Evolutionary conservation across 2,113 vertebrate species (phyloP), one percentile per base, ranked within the genome.

Genomic region (Apaloderma vittatum): DNA sequence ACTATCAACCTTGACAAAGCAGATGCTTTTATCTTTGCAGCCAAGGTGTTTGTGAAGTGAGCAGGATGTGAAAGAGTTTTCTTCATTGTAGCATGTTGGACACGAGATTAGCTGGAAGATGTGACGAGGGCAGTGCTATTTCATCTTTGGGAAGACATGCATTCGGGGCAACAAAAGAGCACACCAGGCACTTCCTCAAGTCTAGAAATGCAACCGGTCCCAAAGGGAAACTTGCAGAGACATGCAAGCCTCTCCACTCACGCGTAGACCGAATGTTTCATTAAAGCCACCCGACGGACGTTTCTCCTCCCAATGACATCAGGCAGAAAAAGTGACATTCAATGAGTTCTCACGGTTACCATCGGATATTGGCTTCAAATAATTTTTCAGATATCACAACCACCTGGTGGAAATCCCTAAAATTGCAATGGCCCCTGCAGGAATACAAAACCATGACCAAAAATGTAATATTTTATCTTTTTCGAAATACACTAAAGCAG

Each of bases 401-500:
- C 17, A 43, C 19, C 51, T 61, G 3, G 4, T 55, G 55, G 58
- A 75, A 86, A 78, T 57, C 10, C 43, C 65, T 59, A 57, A 74
- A 88, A 85, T 8, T 77, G 24, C 15, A 81, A 48, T 74, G 95
- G 61, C 45, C 86, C 58, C 90, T 91, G 21, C 65, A 94, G 90
- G 74, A 91, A 79, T 40, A 71, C 65, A 85, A 95, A 95, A 30
- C 2, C 11, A 85, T 45, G 88, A 96, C 72, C 51, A 75, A 96
- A 97, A 92, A 52, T 54, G 46, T 76, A 61, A 18, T 70, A 65
- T 58, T 95, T 92, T 74, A 89, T 77, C 68, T 77, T 95, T 94
- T 91, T 90, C 96, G 96, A 97, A 96, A 95, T 83, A 83, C 34
- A 17, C 26, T 94, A 72, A 96, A 98, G 90, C 90, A 95, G 79